Evolutionary conservation across 2,888 invertebrate species (phyloP).

Genomic region (Anodontia alba): DNA sequence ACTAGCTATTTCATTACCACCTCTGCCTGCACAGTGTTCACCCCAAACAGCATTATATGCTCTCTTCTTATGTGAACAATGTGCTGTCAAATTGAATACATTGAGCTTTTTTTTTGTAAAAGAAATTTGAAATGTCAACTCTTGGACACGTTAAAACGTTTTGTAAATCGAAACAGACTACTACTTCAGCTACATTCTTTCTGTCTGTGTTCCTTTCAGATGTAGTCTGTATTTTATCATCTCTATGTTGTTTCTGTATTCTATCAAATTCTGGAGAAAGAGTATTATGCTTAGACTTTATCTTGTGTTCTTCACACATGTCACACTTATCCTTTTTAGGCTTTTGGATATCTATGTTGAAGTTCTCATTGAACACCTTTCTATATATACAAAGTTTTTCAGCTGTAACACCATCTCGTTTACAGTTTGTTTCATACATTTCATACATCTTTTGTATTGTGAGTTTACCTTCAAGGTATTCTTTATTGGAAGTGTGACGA

Average conservation of each 20-base stretch:
- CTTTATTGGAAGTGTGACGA: no score
- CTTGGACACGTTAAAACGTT: conserved; percentile 52
- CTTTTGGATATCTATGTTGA: conserved; percentile 1
- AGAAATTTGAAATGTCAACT: conserved; percentile 47
- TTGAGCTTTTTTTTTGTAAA: conserved; percentile 54
- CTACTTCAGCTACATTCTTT: background rate
- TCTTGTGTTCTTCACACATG: conserved; percentile 13
- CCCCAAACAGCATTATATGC: conserved; percentile 20
- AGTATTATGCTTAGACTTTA: background rate
- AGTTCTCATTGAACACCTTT: conserved; percentile 4
- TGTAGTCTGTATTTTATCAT: conserved; percentile 32
- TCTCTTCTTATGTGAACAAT: conserved; percentile 36
- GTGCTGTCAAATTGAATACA: conserved; percentile 53
- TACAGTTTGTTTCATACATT: no score
- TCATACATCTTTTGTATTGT: no score
- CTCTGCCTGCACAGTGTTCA: conserved; percentile 33
- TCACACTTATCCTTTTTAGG: conserved; percentile 27
- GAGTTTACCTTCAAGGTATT: no score
- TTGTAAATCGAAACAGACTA: conserved; percentile 54
- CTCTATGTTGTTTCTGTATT: conserved; percentile 32
- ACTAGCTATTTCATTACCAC: conserved; percentile 41
- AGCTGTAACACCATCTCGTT: no score
- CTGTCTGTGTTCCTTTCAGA: conserved; percentile 36
- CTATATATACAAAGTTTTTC: background rate
- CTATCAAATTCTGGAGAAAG: background rate